Evolutionary conservation across 2,113 vertebrate genomes (phyloP), one percentile per base, ranked within the genome.

Genomic region (Thalassarche chlororhynchos): DNA sequence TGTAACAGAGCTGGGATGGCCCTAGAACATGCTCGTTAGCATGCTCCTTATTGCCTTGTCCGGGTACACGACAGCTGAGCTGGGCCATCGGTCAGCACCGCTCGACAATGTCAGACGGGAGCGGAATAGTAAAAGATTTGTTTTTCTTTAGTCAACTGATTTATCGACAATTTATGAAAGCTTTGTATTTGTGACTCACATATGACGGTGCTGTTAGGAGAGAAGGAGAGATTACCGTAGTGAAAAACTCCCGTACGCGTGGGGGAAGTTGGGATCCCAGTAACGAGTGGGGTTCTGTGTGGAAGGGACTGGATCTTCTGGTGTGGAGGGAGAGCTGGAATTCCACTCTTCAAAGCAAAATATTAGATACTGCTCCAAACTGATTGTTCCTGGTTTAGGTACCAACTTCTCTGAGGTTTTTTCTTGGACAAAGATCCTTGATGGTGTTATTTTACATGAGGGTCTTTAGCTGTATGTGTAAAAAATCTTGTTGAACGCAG

Each of bases 201-300:
- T 8, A 2, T 1, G 6, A 4, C 40, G 31, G 44, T 44, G 60
- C 77, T 61, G 74, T 46, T 57, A 10, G 66, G 42, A 36, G 46
- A 70, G 26, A 8, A 47, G 40, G 61, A 52, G 58, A 26, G 57
- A 6, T 71, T 44, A 6, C 25, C 4, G 0, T 17, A 40, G 68
- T 2, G 6, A 55, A 42, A 54, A 77, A 12, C 52, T 26, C 5
- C 5, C 2, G 6, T 57, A 5, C 0, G 1, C 2, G 1, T 5
- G 8, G 32, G 38, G 46, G 1, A 5, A 19, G 34, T 1, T 29
- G 42, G 38, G 55, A 31, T 60, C 54, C 62, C 70, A 31, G 49
- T 25, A 23, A 26, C 47, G 10, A 25, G 12, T 4, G 40, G 49
- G 31, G 20, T 40, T 86, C 49, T 36, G 14, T 3, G 14, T 57